Evolutionary conservation across 1,140 invertebrate genomes (phyloP).

Genomic region (Agraylea sexmaculata): DNA sequence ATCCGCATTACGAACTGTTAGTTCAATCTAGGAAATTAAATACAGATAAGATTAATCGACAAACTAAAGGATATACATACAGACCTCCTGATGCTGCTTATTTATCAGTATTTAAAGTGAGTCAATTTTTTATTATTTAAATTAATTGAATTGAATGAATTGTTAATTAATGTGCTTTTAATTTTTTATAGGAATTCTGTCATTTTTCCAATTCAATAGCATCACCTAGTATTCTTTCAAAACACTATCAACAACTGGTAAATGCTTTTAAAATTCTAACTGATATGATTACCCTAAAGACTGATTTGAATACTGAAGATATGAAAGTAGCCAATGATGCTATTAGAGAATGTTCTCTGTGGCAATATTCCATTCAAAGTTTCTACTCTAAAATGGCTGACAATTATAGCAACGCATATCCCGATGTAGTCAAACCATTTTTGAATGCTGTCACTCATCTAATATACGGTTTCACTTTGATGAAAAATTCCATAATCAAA

Average conservation of each 20-base stretch:
- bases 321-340: conserved; percentile 26
- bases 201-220: conserved; percentile 34
- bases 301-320: not conserved
- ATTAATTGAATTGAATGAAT: not conserved
- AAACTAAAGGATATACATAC: conserved; percentile 32
- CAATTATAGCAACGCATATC: conserved; percentile 47
- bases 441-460: conserved; percentile 48
- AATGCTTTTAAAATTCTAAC: conserved; percentile 23
- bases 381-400: conserved; percentile 44
- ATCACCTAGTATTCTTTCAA: conserved; percentile 25
- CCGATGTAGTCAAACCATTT: conserved; percentile 53
- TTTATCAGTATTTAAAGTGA: conserved; percentile 31
- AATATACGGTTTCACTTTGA: conserved; percentile 40
- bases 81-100: conserved; percentile 31
- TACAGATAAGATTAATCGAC: conserved; percentile 26
- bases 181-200: conserved; percentile 31
- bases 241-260: conserved; percentile 25
- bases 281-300: conserved; percentile 10
- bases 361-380: conserved; percentile 42
- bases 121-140: not conserved
- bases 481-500: conserved; percentile 35
- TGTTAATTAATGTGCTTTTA: conserved; percentile 5
- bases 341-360: conserved; percentile 38
- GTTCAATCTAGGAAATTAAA: conserved; percentile 26
- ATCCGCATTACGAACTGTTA: conserved; percentile 29